Evolutionary conservation across 2,113 vertebrate genomes (phyloP), one percentile per base, ranked within the genome.

Genomic region (Hydropotes inermis): DNA sequence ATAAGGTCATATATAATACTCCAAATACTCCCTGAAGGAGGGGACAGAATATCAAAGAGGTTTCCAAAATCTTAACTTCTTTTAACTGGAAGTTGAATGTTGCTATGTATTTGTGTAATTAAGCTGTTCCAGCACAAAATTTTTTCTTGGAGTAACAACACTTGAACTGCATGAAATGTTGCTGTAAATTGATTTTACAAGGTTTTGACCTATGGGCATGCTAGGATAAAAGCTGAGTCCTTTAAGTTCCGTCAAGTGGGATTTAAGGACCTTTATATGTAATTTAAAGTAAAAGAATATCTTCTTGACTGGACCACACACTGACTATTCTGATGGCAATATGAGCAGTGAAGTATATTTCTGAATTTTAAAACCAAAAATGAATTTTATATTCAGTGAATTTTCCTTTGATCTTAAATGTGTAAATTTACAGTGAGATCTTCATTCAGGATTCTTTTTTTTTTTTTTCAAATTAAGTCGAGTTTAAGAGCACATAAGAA

Each of bases 401-500:
- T 57, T 93, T 94, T 17, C 33, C 45, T 87, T 94, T 82, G 45
- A 79, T 94, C 19, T 88, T 36, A 79, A 47, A 30, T 39, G 1
- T n/a, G 92, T 89, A 91, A 86, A 78, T 64, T 95, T 45, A 89
- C 6, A 92, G 13, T 79, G 50, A 91, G 23, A 21, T 95, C 67
- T 74, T 86, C 67, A 89, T 84, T 96, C 70, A 52, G 47, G n/a
- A 58, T 93, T 74, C 36, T 15, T 61, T 78, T 58, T 74, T 78
- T 58, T 74, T 78, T 64, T 74, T 89, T 81, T 74, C 39, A 90
- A n/a, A 52, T 94, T 90, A 95, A 52, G 12, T 85, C 54, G 47
- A 94, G 83, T 97, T 97, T 97, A 70, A 95, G 78, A 92, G 14
- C 50, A 70, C 60, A 11, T 9, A 36, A 95, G 83, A 91, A 91